Conservation (phyloP, 1,140 invertebrate species). For the Scaptomyza hsui region DNA sequence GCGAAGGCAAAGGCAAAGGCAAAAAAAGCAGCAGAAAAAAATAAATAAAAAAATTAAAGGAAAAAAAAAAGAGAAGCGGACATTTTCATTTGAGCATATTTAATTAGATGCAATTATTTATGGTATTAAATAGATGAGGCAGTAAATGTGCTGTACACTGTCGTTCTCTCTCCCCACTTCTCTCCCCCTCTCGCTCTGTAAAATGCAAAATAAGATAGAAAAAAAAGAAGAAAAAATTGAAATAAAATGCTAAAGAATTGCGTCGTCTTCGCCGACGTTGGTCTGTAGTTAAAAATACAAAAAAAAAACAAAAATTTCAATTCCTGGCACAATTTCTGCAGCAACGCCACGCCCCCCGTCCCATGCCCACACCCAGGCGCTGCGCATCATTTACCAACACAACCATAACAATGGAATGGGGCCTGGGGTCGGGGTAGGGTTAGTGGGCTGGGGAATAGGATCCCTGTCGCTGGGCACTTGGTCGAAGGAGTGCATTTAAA, state of each 20-base stretch:
- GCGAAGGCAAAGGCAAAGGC: conserved; percentile 19
- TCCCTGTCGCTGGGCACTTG: conserved; percentile 40
- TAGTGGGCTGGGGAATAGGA: conserved; percentile 8
- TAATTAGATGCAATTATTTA: conserved; percentile 84
- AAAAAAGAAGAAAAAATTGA: conserved; percentile 78
- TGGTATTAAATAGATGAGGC: conserved; percentile 84
- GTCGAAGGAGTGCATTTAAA: conserved; percentile 81
- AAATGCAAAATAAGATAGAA: conserved; percentile 59
- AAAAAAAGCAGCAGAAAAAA: conserved; percentile 20
- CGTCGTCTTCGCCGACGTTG: conserved; percentile 55
- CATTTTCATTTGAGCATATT: conserved; percentile 84
- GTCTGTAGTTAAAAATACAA: conserved; percentile 51
- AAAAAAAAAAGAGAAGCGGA: conserved; percentile 69
- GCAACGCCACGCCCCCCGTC: conserved; percentile 45
- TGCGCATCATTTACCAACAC: conserved; percentile 72
- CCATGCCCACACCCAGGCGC: conserved; percentile 15
- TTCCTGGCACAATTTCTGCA: conserved; percentile 78
- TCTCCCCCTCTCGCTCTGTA: conserved; percentile 19
- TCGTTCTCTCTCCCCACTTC: conserved; percentile 29
- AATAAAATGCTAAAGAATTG: conserved; percentile 84
- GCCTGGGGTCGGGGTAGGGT: no score
- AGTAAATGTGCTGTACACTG: conserved; percentile 82
- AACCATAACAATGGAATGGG: conserved; percentile 61
- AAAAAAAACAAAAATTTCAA: conserved; percentile 61
- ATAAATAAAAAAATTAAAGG: conserved; percentile 29